Evolutionary conservation across 2,797 vertebrate species (phyloP).

Genomic region (Scomberomorus guttatus): DNA sequence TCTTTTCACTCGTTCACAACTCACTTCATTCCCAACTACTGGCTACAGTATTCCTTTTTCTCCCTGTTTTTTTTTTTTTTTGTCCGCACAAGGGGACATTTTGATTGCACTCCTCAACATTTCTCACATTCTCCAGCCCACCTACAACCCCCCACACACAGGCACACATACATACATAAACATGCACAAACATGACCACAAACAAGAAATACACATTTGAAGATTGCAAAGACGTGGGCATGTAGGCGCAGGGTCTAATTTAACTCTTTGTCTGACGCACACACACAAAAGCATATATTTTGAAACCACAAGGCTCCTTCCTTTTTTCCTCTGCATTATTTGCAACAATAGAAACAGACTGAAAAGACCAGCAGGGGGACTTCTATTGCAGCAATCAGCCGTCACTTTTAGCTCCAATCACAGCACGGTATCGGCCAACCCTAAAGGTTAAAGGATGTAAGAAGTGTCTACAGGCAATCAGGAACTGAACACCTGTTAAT

Average conservation of each 20-base stretch:
- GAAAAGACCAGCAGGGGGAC: conserved; percentile 67
- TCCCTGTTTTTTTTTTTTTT: conserved; percentile 47
- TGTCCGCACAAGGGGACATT: conserved; percentile 74
- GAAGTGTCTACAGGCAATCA: conserved; percentile 29
- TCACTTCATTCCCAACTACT: conserved; percentile 83
- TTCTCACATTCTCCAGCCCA: conserved; percentile 80
- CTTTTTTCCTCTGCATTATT: conserved; percentile 52
- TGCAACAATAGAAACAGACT: conserved; percentile 59
- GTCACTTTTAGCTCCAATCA: conserved; percentile 58
- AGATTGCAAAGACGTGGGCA: background rate
- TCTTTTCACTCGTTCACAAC: conserved; percentile 84
- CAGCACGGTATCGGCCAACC: conserved; percentile 11
- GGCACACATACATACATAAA: background rate
- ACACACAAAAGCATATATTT: conserved; percentile 54
- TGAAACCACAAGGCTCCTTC: conserved; percentile 57
- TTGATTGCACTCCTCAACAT: conserved; percentile 80
- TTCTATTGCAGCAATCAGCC: conserved; percentile 64
- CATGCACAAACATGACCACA: background rate
- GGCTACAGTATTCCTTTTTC: conserved; percentile 81
- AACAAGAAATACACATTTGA: background rate
- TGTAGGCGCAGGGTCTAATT: conserved; percentile 10
- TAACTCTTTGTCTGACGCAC: conserved; percentile 16
- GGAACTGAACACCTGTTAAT: conserved; percentile 70
- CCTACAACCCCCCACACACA: conserved; percentile 44
- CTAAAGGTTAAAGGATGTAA: conserved; percentile 24